Conservation (phyloP, 2,797 vertebrate species). For the Sebastes cheni region DNA sequence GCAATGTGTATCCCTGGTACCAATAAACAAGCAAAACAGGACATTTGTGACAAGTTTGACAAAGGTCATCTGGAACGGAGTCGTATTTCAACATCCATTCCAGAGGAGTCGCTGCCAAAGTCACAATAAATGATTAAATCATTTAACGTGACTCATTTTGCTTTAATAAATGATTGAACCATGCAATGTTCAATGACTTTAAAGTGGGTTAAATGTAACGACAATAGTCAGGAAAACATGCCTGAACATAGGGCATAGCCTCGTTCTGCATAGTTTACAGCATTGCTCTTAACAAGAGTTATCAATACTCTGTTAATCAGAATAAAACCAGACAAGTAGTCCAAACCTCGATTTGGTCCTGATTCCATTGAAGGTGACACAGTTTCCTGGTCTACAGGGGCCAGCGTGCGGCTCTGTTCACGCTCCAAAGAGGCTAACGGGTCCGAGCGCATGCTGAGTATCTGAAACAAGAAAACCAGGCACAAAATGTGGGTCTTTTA, state of each 20-base stretch:
- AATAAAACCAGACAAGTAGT: background rate
- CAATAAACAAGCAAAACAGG: constrained; percentile 67
- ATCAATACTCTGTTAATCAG: background rate
- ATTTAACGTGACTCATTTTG: background rate
- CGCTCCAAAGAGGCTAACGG: constrained; percentile 24
- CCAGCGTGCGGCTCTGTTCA: constrained; percentile 26
- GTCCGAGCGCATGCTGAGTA: constrained; percentile 51
- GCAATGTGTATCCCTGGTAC: constrained; percentile 48
- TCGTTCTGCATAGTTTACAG: background rate
- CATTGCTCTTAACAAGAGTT: background rate
- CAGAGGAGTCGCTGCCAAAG: constrained; percentile 27
- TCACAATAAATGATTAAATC: constrained; percentile 51
- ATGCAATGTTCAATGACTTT: background rate
- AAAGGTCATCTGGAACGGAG: constrained; percentile 66
- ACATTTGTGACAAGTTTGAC: constrained; percentile 46
- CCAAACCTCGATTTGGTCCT: constrained; percentile 21
- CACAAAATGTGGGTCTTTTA: background rate
- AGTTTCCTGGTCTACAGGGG: background rate
- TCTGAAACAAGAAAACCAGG: constrained; percentile 35
- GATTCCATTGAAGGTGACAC: background rate
- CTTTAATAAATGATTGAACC: background rate
- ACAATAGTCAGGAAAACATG: background rate
- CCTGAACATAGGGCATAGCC: background rate
- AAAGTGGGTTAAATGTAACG: background rate
- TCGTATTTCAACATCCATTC: constrained; percentile 46